phyloP scores from a whole-genome alignment of 64 coral and sea anemone genomes.

The Acropora yongei region DNA sequence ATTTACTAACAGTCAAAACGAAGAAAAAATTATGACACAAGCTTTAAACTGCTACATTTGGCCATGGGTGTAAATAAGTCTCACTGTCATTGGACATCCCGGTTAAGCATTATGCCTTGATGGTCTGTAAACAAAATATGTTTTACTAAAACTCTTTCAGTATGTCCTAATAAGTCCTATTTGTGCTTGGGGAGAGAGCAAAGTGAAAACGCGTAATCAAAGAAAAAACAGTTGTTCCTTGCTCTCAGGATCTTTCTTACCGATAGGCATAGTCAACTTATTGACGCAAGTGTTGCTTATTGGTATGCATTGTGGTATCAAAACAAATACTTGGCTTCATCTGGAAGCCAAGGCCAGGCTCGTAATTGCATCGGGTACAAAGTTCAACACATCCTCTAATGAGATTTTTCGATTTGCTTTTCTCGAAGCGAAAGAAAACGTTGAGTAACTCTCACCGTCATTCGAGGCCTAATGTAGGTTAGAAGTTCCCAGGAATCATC shows the following conservation, averaged over 20 bases:
- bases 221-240: background rate
- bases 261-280: slow-evolving; percentile 22
- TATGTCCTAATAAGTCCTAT: too few relatives aligned
- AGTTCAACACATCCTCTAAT: slow-evolving; percentile 4
- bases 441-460: too few relatives aligned
- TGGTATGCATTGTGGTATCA: background rate
- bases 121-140: too few relatives aligned
- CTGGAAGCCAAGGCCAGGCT: slow-evolving; percentile 18
- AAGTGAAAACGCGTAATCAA: slow-evolving; percentile 34
- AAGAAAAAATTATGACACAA: too few relatives aligned
- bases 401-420: background rate
- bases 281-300: slow-evolving; percentile 33
- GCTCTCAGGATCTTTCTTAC: background rate
- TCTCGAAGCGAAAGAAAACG: slow-evolving; percentile 14
- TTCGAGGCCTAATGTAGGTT: too few relatives aligned
- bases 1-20: too few relatives aligned
- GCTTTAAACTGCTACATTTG: too few relatives aligned
- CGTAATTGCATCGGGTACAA: slow-evolving; percentile 16
- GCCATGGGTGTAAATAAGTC: too few relatives aligned
- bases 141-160: too few relatives aligned
- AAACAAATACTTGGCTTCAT: slow-evolving; percentile 6
- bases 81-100: too few relatives aligned
- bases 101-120: too few relatives aligned
- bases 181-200: background rate
- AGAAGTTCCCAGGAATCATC: too few relatives aligned